These are phyloP conservation scores for Dynastes hyllus DNA, from an alignment of 2,888 invertebrate genomes.

Conservation along the genomic window DNA sequence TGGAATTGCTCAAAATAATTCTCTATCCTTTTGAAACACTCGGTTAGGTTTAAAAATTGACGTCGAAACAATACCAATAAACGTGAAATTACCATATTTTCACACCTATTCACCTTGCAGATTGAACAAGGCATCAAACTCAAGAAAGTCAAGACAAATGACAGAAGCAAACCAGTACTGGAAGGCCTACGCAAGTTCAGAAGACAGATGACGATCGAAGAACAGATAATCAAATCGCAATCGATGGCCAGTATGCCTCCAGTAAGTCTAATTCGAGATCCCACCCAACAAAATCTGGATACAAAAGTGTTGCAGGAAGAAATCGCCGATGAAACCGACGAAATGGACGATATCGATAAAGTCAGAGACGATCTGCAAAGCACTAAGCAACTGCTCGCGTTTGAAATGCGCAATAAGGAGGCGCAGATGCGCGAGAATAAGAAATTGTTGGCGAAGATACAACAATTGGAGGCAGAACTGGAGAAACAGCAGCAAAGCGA, in stretches of 20 bases:
- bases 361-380: conserved; percentile 93
- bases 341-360: conserved; percentile 93
- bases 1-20: too few relatives aligned
- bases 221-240: conserved; percentile 89
- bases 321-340: conserved; percentile 79
- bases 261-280: conserved; percentile 62
- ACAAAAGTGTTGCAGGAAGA: conserved; percentile 62
- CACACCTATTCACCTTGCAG: conserved; percentile 65
- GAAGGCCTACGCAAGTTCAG: conserved; percentile 90
- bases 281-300: conserved; percentile 50
- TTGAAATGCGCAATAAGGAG: conserved; percentile 89
- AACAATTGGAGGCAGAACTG: conserved; percentile 87
- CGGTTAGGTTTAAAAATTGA: too few relatives aligned
- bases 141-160: conserved; percentile 86
- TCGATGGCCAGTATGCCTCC: conserved; percentile 77
- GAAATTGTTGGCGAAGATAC: conserved; percentile 84
- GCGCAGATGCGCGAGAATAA: conserved; percentile 87
- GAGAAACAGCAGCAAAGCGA: conserved; percentile 72
- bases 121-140: conserved; percentile 86
- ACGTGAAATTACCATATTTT: not conserved
- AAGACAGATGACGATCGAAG: conserved; percentile 92
- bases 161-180: conserved; percentile 88
- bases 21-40: too few relatives aligned
- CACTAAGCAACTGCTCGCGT: conserved; percentile 91
- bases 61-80: too few relatives aligned